Base-by-base conservation (phyloP, 2,797 vertebrate species). In the Brotula barbata region DNA sequence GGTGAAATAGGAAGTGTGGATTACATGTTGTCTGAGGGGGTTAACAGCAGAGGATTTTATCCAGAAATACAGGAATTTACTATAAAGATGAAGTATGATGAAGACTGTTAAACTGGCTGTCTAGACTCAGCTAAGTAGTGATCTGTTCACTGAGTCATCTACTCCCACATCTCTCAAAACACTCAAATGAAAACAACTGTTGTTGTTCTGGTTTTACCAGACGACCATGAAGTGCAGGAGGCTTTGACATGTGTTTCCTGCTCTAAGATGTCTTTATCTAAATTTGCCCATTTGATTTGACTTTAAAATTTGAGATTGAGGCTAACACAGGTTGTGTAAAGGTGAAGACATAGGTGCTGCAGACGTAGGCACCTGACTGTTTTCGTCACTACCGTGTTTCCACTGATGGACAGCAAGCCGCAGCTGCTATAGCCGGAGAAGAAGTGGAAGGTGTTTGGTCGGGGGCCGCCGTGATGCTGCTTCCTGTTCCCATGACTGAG, bases 401-500 rank as follows among this genome's bases (percentile, higher is more conserved):
- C 86, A 85, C 52, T 23, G 37, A 33, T 65, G 70, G 56, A 47
- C 56, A 5, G 1, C 0, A 37, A 61, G 64, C 65, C 51, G 12
- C 64, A 28, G 34, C 12, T 4, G 15, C 14, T 5, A 5, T 12
- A 40, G 41, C 1, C 28, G 15, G 68, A 31, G 55, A 59, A 82
- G 90, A 90, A 89, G 89, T 88, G 78, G 81, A 85, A 81, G 66
- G 60, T 69, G 64, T 81, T 22, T 80, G 77, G 14, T 5, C 6
- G 87, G 80, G 89, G 90, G 89, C 84, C 42, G 58, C 90, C 88
- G 57, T 95, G 94, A 96, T 89, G 92, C 50, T 81, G 75, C 89
- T 96, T 97, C 95, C 95, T 95, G 91, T 85, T 81, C 81, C 88
- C 71, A 78, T 89, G 82, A 90, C 77, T 76, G 71, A 79, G 78